Evolutionary conservation across 2,797 vertebrate genomes (phyloP), one percentile per base, ranked within the genome.

Genomic region (Circus cinereus): DNA sequence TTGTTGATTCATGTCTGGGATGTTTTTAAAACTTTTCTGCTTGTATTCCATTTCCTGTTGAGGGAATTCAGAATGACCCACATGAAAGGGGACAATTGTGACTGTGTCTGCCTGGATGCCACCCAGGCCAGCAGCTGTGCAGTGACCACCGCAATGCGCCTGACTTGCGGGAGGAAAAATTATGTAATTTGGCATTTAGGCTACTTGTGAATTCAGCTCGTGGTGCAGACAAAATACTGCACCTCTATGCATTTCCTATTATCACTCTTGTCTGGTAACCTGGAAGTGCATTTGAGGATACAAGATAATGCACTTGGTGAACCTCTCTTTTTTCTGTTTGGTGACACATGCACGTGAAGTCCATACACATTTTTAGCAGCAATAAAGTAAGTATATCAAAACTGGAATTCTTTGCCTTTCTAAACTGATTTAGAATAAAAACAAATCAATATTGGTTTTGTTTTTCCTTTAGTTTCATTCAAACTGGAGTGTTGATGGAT

Each of bases 111-210:
- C 95, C 95, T 98, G 97, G 97, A 98, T 96, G 97, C 90, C 62
- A 56, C 95, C 97, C 98, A 97, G 97, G 95, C 93, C 96, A 95
- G 97, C 98, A 98, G 98, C 98, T 98, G 98, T 98, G 97, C 54
- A 30, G 80, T 96, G 92, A 95, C 85, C 93, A 96, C 90, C 14
- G 10, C 92, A 97, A 95, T 85, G 70, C 76, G 95, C 94, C 95
- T 85, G 92, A 98, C 95, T 96, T 84, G 91, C 22, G 2, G 94
- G 93, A 74, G 90, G 42, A 91, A 74, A 97, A 95, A 97, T 97
- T 96, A 95, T 92, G 94, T 95, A 97, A 97, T 96, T 84, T 88
- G 93, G 91, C 40, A 19, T 92, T 97, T 67, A 88, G 65, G 22
- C 38, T 94, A 77, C 81, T 95, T 95, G 85, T 95, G 94, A 91